Percentiles rank a stretch among this genome's conserved stretches.
phyloP scores from a whole-genome alignment of 1,140 invertebrate genomes.

The Sarcophaga peregrina region DNA sequence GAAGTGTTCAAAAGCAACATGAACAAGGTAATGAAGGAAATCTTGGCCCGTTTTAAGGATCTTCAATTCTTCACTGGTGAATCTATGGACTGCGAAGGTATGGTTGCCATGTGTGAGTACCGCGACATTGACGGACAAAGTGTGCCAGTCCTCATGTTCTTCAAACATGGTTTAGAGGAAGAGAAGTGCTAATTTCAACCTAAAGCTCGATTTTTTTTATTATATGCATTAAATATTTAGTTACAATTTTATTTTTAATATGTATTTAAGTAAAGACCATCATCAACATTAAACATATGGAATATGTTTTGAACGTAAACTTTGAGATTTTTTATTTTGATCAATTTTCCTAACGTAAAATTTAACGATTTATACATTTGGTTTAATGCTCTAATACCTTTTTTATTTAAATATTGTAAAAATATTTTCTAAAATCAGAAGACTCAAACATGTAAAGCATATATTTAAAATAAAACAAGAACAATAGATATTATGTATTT shows the following conservation, averaged over 20 bases:
- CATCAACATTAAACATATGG: neutral
- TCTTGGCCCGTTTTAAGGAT: constrained; percentile 91
- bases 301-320: constrained; percentile 31
- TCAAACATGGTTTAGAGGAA: constrained; percentile 94
- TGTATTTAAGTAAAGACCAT: constrained; percentile 27
- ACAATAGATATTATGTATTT: constrained; percentile 39
- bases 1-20: constrained; percentile 91
- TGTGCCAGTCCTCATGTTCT: constrained; percentile 91
- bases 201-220: constrained; percentile 38
- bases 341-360: constrained; percentile 8
- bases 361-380: neutral
- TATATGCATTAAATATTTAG: constrained; percentile 38
- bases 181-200: constrained; percentile 84
- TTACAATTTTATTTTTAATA: constrained; percentile 39
- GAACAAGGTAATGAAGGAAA: constrained; percentile 95
- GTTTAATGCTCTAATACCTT: neutral
- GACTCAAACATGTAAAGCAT: constrained; percentile 37
- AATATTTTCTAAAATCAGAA: neutral
- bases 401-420: neutral
- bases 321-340: neutral
- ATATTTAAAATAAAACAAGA: constrained; percentile 30
- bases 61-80: constrained; percentile 95
- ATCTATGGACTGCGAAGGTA: constrained; percentile 93
- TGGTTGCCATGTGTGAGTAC: constrained; percentile 94
- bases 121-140: constrained; percentile 86